Evolutionary conservation across 1,140 invertebrate genomes (phyloP), one percentile per base, ranked within the genome.

Genomic region (Drosophila dunni): DNA sequence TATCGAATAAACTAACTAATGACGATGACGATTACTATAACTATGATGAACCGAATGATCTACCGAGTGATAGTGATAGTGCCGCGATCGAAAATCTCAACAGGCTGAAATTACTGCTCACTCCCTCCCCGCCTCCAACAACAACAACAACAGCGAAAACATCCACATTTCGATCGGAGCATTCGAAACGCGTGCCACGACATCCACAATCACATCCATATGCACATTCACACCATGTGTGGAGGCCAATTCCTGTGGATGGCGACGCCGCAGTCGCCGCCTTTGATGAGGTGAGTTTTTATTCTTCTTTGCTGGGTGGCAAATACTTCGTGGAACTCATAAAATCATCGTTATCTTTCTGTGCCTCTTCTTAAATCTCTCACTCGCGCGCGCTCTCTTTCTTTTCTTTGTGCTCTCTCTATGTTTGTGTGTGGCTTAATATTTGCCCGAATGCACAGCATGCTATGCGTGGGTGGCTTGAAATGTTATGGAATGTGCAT

Each of bases 261-360:
- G 63, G 44, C 57, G 40, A 34, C 36, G 57, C 65, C 46, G 74
- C 24, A 77, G 40, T 24, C 36, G 57, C 65, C 46, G 74, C 24
- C 81, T 63, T 62, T 77, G 50, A 63, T 67, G 63, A 66, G 78
- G 82, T 85, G 61, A 86, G 82, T 85, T 62, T 29, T 58, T 50
- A 46, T 58, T 78, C 36, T 64, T 17, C 66, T 62, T 33, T 15
- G 45, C 42, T 58, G 51, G 70, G 66, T 36, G 36, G 58, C 46
- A 64, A 74, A 64, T 53, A 44, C 58, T 78, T 68, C 45, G 44
- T 46, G 42, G 61, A 70, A 81, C 20, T 68, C 79, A 82, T 82
- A 75, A 78, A 73, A 61, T 58, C 51, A 51, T 66, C 46, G 33
- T 71, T 56, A 71, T 65, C 53, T 64, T 20, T 48, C 34, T 65